These are phyloP conservation scores for Diploptera punctata DNA, from an alignment of 2,888 invertebrate species.

Conservation along the genomic window DNA sequence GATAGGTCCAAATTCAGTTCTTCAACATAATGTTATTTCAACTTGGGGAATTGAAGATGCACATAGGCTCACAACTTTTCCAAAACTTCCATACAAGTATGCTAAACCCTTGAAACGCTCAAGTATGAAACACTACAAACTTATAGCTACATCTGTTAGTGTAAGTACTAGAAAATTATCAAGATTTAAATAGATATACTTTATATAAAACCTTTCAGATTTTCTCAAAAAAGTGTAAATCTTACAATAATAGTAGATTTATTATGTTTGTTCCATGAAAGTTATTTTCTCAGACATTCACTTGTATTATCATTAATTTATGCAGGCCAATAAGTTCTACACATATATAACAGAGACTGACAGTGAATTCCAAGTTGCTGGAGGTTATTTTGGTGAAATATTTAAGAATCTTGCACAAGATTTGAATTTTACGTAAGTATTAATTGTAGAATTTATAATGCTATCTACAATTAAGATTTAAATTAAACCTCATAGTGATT, in stretches of 20 bases:
- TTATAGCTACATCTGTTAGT: conserved; percentile 8
- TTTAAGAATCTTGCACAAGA: conserved; percentile 15
- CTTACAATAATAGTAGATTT: no score
- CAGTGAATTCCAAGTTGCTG: not conserved
- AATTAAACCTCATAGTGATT: no score
- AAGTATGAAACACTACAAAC: conserved; percentile 13
- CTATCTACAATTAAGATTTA: no score
- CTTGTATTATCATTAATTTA: no score
- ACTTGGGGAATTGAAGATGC: not conserved
- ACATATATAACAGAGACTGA: not conserved
- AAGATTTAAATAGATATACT: no score
- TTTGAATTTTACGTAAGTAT: conserved; percentile 30
- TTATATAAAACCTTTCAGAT: no score
- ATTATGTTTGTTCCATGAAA: no score
- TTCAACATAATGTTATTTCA: not conserved
- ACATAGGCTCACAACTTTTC: not conserved
- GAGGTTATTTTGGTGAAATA: conserved; percentile 24
- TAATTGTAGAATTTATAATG: no score
- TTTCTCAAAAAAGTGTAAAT: no score
- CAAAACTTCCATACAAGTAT: not conserved
- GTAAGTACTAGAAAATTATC: no score
- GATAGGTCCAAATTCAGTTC: not conserved
- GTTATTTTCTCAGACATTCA: no score
- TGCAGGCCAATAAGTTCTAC: conserved; percentile 22
- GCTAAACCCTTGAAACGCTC: not conserved